Evolutionary conservation across 2,797 vertebrate species (phyloP).

Genomic region (Danionella dracula): DNA sequence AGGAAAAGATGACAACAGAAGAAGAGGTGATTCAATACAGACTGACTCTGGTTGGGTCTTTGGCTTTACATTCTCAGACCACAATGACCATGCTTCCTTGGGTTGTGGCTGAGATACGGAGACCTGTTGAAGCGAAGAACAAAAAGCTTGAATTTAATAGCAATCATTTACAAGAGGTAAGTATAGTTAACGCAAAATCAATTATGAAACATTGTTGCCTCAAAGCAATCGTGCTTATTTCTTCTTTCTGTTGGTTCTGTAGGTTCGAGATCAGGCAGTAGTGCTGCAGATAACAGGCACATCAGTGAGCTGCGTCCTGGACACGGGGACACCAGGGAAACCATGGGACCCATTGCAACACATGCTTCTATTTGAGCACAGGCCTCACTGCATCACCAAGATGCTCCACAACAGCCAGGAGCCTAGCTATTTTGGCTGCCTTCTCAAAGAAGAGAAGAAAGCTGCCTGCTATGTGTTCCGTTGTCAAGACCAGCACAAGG

Average conservation of each 20-base stretch:
- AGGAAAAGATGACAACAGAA: slow-evolving; percentile 18
- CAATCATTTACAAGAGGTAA: slow-evolving; percentile 12
- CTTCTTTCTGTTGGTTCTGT: background rate
- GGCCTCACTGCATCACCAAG: slow-evolving; percentile 81
- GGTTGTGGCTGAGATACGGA: slow-evolving; percentile 87
- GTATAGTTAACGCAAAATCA: background rate
- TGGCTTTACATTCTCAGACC: slow-evolving; percentile 81
- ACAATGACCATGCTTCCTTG: slow-evolving; percentile 94
- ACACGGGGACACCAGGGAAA: slow-evolving; percentile 53
- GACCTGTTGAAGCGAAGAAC: slow-evolving; percentile 43
- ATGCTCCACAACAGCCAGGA: slow-evolving; percentile 91
- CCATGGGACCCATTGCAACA: slow-evolving; percentile 86
- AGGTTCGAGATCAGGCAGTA: slow-evolving; percentile 49
- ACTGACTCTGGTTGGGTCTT: slow-evolving; percentile 78
- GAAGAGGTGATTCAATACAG: slow-evolving; percentile 70
- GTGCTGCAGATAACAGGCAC: slow-evolving; percentile 74
- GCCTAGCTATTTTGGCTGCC: slow-evolving; percentile 85
- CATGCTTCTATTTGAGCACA: slow-evolving; percentile 80
- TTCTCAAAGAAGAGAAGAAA: slow-evolving; percentile 67
- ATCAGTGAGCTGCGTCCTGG: slow-evolving; percentile 73
- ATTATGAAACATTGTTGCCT: too few relatives aligned
- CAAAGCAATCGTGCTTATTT: background rate
- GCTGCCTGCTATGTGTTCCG: slow-evolving; percentile 89
- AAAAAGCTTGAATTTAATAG: background rate
- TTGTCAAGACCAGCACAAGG: slow-evolving; percentile 79